Evolutionary conservation across 2,113 vertebrate genomes (phyloP).

Genomic region (Canis aureus): DNA sequence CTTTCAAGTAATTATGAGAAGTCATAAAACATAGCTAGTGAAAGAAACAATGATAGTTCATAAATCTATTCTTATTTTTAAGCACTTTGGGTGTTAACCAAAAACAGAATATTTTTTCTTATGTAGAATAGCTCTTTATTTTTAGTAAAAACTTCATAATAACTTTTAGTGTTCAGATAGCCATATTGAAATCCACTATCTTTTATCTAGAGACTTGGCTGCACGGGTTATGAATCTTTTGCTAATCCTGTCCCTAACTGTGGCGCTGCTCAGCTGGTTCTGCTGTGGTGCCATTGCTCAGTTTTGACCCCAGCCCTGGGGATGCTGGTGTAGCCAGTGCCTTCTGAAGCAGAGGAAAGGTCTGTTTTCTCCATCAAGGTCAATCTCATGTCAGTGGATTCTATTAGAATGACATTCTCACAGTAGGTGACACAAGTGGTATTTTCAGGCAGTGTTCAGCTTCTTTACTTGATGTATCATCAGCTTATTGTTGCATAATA

Average conservation of each 20-base stretch:
- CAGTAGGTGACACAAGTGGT: background rate
- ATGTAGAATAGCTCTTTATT: background rate
- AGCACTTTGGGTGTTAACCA: slow-evolving; percentile 41
- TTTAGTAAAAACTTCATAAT: slow-evolving; percentile 10
- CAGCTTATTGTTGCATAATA: background rate
- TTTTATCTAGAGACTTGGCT: background rate
- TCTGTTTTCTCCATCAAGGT: slow-evolving; percentile 6
- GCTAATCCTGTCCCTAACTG: background rate
- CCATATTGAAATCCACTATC: background rate
- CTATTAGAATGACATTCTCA: background rate
- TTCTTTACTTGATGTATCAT: background rate
- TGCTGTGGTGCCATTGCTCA: background rate
- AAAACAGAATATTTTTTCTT: slow-evolving; percentile 32
- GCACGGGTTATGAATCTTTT: background rate
- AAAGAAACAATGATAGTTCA: slow-evolving; percentile 56
- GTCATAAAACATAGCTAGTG: slow-evolving; percentile 60
- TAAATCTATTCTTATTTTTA: slow-evolving; percentile 67
- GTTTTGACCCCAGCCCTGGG: background rate
- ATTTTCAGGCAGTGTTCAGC: background rate
- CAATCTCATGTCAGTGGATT: background rate
- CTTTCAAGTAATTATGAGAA: slow-evolving; percentile 72
- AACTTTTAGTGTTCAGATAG: background rate
- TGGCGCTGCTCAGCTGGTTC: background rate
- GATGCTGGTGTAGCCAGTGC: background rate
- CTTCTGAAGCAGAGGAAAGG: background rate